Evolutionary conservation across 2,888 invertebrate genomes (phyloP), one percentile per base, ranked within the genome.

Genomic region (Meghimatium bilineatum): DNA sequence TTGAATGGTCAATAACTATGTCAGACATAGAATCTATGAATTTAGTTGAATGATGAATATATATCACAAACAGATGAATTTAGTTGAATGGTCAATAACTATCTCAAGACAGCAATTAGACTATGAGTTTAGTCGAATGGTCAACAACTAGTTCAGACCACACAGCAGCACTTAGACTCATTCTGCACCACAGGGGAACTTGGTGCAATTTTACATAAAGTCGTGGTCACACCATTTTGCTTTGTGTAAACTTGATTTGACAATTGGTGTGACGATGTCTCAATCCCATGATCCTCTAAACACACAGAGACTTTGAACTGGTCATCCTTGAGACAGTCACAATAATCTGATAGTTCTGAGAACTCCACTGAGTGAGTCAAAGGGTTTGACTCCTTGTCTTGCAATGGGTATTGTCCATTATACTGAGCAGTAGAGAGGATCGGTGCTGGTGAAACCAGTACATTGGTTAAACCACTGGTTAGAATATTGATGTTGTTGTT

Each of bases 161-260:
- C 88, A 69, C 91, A 92, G 83, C 91, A 92, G 84, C 91, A 92
- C 85, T 91, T 92, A 67, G 90, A 90, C 81, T 90, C 90, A 34
- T 90, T 83, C 77, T 89, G 88, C 14, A 89, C 87, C 29, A 87
- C 86, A 23, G 83, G 82, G n/a, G 77, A 34, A 32, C 72, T 38
- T 2, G 86, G 82, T 20, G 88, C 84, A 52, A 86, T 80, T 76
- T 89, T 90, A 85, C 89, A 89, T 66, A 82, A 87, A 75, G 83
- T 77, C 23, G 87, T 82, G 36, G 84, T 72, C 34, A 87, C 85
- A 81, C 90, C 89, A 85, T 91, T 91, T 90, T 91, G 56, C 90
- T 90, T 86, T 89, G 89, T 67, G 87, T 89, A 77, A 89, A 89
- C 67, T 89, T 56, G 76, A 85, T 85, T 71, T 85, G 71, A 66